A percentile compares a stretch with the other conserved stretches of the same genome.
phyloP scores from a whole-genome alignment of 2,888 invertebrate genomes.

The Polymixis flavicincta region DNA sequence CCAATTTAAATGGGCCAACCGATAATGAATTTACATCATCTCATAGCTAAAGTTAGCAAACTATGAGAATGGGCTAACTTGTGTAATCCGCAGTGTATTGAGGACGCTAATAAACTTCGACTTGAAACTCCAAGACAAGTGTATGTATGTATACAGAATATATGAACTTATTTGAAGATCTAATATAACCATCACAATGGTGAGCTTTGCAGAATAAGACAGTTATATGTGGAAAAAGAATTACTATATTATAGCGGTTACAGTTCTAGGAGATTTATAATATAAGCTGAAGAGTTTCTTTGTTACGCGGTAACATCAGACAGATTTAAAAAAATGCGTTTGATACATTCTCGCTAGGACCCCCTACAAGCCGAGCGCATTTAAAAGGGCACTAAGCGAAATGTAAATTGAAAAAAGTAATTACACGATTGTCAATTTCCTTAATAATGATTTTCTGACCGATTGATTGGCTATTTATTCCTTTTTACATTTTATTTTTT shows the following conservation, averaged over 20 bases:
- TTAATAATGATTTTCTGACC: no score
- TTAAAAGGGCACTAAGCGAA: no score
- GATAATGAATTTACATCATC: conserved; percentile 74
- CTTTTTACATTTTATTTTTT: no score
- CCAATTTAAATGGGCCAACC: conserved; percentile 46
- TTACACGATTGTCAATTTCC: no score
- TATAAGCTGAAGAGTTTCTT: no score
- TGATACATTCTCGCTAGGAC: no score
- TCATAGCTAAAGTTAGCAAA: conserved; percentile 73
- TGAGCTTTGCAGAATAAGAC: neutral
- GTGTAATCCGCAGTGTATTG: conserved; percentile 81
- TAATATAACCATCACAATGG: conserved; percentile 14
- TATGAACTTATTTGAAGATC: conserved; percentile 10
- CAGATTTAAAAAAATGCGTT: no score
- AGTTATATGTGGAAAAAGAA: neutral
- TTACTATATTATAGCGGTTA: no score
- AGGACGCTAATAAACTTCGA: conserved; percentile 74
- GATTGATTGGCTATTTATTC: no score
- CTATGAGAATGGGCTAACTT: conserved; percentile 81
- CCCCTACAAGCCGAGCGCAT: no score
- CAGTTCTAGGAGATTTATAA: neutral
- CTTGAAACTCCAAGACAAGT: conserved; percentile 52
- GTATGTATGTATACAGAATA: conserved; percentile 4
- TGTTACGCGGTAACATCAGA: no score
- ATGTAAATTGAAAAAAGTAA: no score